phyloP scores from a whole-genome alignment of 2,888 invertebrate genomes.

The Lymantria dispar region DNA sequence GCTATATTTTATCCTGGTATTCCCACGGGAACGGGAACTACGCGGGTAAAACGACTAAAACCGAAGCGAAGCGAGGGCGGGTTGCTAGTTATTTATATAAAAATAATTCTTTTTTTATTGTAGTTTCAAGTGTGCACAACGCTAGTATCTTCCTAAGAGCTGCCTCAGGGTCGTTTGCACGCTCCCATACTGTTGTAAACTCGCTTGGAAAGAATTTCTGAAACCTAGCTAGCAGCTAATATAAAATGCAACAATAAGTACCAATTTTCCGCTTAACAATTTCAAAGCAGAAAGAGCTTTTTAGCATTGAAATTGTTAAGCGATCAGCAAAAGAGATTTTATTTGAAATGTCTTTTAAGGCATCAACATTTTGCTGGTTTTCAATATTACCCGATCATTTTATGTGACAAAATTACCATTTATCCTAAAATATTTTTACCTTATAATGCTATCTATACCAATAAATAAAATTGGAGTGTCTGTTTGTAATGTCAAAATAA shows the following conservation, averaged over 20 bases:
- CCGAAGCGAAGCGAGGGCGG: too few species aligned
- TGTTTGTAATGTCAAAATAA: too few species aligned
- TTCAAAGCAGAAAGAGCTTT: background rate
- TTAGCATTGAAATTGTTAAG: too few species aligned
- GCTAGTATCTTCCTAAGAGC: background rate
- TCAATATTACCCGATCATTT: too few species aligned
- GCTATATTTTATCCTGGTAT: too few species aligned
- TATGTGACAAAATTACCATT: too few species aligned
- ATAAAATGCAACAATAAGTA: background rate
- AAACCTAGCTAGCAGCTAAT: background rate
- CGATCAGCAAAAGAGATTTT: background rate
- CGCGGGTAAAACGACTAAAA: too few species aligned
- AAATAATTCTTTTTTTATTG: background rate
- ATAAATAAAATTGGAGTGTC: too few species aligned
- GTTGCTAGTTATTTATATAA: background rate
- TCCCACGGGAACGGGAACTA: too few species aligned
- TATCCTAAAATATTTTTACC: too few species aligned
- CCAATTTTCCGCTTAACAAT: background rate
- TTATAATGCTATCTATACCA: too few species aligned
- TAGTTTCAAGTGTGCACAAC: background rate
- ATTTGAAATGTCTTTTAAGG: background rate
- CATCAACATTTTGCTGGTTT: background rate
- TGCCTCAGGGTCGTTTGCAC: background rate
- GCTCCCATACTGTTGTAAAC: background rate
- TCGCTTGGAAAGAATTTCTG: background rate